phyloP scores from a whole-genome alignment of 30 jellyfish, hydroid and myxozoan species.

The Clytia hemisphaerica region DNA sequence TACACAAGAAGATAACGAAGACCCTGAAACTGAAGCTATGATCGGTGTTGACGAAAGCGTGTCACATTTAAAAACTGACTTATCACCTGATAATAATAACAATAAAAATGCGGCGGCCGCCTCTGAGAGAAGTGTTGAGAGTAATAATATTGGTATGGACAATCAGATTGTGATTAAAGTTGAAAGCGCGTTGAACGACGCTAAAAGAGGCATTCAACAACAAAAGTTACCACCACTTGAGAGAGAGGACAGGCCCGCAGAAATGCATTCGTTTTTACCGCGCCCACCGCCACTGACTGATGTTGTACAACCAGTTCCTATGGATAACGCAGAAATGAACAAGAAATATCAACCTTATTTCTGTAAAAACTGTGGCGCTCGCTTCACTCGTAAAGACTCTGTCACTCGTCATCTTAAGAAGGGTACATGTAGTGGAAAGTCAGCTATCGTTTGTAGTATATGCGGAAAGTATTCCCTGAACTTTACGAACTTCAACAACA shows the following conservation, averaged over 20 bases:
- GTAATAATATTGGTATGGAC: conserved; percentile 23
- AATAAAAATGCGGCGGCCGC: not conserved
- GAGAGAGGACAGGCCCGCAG: not conserved
- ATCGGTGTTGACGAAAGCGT: conserved; percentile 27
- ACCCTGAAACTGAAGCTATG: conserved; percentile 22
- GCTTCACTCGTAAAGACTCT: conserved; percentile 38
- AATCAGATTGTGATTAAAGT: conserved; percentile 13
- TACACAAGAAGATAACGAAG: conserved; percentile 3
- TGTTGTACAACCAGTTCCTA: conserved; percentile 9
- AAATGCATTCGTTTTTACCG: not conserved
- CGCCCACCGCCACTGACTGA: not conserved
- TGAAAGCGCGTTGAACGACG: not conserved
- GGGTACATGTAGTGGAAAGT: conserved; percentile 40
- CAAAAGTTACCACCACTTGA: not conserved
- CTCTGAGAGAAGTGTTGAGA: too few relatives aligned
- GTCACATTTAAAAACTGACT: too few relatives aligned
- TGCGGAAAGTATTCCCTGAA: conserved; percentile 33
- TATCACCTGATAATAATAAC: not conserved
- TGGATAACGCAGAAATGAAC: conserved; percentile 22
- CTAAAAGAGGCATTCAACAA: not conserved
- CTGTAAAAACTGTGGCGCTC: conserved; percentile 44
- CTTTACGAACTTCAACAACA: conserved; percentile 23
- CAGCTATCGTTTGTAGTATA: conserved; percentile 33
- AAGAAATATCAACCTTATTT: conserved; percentile 38
- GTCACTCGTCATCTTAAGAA: conserved; percentile 38